Percentiles rank a stretch among this genome's conserved stretches.
These are phyloP conservation scores for Clarias platycephalus DNA, from an alignment of 2,797 vertebrate genomes.

Conservation along the genomic window DNA sequence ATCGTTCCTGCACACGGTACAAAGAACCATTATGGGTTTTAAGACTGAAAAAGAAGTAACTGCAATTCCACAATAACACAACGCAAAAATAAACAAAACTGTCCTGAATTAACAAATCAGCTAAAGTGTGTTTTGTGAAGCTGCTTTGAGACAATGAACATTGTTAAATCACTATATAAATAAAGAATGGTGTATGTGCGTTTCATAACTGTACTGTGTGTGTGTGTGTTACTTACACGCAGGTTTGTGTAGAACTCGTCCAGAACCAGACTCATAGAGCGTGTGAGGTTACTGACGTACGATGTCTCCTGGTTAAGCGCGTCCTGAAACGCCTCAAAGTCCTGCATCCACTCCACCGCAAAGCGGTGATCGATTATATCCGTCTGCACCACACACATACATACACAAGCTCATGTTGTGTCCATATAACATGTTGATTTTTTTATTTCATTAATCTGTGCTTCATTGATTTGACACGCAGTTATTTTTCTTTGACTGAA, in stretches of 20 bases:
- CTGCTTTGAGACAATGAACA: too few relatives aligned
- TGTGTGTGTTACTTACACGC: slow-evolving; percentile 65
- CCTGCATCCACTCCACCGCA: slow-evolving; percentile 97
- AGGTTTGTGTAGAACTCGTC: slow-evolving; percentile 92
- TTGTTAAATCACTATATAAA: too few relatives aligned
- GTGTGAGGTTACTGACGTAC: slow-evolving; percentile 91
- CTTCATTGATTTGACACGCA: too few relatives aligned
- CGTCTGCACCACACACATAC: slow-evolving; percentile 71
- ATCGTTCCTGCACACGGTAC: not conserved
- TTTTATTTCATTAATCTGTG: too few relatives aligned
- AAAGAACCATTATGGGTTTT: not conserved
- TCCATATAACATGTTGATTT: not conserved
- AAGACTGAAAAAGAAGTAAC: not conserved
- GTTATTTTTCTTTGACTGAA: not conserved
- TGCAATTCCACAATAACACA: not conserved
- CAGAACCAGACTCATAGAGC: slow-evolving; percentile 95
- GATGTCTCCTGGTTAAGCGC: slow-evolving; percentile 93
- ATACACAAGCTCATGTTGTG: not conserved
- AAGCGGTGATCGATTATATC: slow-evolving; percentile 97
- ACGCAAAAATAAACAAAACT: not conserved
- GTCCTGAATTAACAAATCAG: not conserved
- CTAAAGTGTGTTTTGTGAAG: too few relatives aligned
- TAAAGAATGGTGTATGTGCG: not conserved
- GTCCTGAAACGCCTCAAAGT: slow-evolving; percentile 95
- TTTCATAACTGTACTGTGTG: not conserved